Base-by-base conservation (phyloP, 2,797 vertebrate genomes). In the Falco cherrug region DNA sequence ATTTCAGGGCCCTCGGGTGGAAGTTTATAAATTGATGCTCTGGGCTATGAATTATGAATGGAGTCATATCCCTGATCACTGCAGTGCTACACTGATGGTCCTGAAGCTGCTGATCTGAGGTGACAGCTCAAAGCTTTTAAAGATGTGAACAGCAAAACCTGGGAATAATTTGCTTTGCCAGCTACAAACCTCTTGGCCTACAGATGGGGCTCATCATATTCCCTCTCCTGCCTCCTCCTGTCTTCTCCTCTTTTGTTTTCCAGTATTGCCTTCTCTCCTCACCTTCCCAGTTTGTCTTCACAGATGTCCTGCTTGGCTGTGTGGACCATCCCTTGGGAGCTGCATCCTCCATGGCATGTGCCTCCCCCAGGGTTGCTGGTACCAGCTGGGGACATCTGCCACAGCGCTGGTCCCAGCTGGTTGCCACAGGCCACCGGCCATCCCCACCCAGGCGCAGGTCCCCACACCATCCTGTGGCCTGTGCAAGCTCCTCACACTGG, bases 11-110 rank as follows among this genome's bases (percentile, higher is more conserved):
- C 29, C 24, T 26, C 1, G 1, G 47, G 7, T 56, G 56, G 77
- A 51, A 43, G 48, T 74, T 68, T 33, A 35, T 71, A 64, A 83
- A 71, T 54, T 57, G 85, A n/a, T 13, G 33, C 91, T 83, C 60
- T 57, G 69, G 61, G 82, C 82, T 47, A 54, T 93, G 76, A 91
- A 87, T 95, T 90, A 80, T 89, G 89, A 76, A 92, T 79, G 70
- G 85, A 87, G 25, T 63, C 88, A 13, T 69, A 59, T 78, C 80
- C 65, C 73, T 45, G 65, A 56, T 75, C 54, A 8, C 70, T 16
- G 87, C 87, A 16, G n/a, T 28, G 84, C 87, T 89, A 9, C 6
- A 4, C 64, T 15, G 15, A 73, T 57, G 60, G 86, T 31, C 51
- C 85, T 54, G 84, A 53, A 74, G 87, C 89, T 77, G 64, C 95